Conservation (phyloP, 30 jellyfish, hydroid and myxozoan genomes). For the Turritopsis dohrnii region DNA sequence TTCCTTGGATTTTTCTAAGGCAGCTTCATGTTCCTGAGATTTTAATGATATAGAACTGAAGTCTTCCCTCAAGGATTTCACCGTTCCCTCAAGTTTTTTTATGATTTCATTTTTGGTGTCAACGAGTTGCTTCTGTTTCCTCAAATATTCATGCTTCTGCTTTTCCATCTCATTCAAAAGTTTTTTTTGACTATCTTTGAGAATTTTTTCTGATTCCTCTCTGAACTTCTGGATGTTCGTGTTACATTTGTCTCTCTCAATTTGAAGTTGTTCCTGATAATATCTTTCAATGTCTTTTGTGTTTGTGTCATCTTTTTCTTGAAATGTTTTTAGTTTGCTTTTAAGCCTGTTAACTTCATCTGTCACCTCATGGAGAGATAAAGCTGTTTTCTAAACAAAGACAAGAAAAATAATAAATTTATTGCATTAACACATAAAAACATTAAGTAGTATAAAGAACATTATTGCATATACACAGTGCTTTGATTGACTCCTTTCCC, state of each 20-base stretch:
- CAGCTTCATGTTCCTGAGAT: not conserved
- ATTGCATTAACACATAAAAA: too few relatives aligned
- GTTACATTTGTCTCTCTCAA: not conserved
- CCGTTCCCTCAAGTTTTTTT: not conserved
- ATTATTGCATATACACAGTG: too few relatives aligned
- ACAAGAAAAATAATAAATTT: too few relatives aligned
- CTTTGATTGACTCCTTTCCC: too few relatives aligned
- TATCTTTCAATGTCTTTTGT: not conserved
- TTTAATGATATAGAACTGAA: not conserved
- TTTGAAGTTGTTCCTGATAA: not conserved
- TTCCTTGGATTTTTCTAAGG: not conserved
- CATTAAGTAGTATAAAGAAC: not conserved
- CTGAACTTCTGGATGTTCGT: not conserved
- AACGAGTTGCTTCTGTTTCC: not conserved
- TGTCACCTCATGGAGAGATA: not conserved
- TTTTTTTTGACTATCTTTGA: slow-evolving; percentile 7
- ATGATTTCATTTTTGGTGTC: not conserved
- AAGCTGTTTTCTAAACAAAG: not conserved
- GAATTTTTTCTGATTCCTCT: slow-evolving; percentile 19
- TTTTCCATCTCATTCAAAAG: slow-evolving; percentile 19
- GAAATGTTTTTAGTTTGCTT: not conserved
- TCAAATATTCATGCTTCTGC: not conserved
- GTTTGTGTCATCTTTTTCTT: not conserved
- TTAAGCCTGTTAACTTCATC: slow-evolving; percentile 15
- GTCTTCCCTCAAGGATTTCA: not conserved